A percentile compares a stretch with the other conserved stretches of the same genome.
These are phyloP conservation scores for Cairina moschata DNA, from an alignment of 2,113 vertebrate species.

Conservation along the genomic window DNA sequence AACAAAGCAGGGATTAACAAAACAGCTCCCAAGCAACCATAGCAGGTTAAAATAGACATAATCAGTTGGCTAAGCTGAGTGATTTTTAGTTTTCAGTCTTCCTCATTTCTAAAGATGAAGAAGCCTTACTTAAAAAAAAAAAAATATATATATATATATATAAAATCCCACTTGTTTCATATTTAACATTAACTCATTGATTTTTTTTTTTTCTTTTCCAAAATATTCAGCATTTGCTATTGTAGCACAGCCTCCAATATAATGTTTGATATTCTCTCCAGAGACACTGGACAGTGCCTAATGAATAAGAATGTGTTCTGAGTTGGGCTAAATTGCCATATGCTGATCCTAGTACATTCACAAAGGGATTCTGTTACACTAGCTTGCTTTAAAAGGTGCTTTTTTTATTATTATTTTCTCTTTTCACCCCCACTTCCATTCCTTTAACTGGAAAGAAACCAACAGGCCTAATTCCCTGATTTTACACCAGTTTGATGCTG, in stretches of 20 bases:
- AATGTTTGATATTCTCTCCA: slow-evolving; percentile 2
- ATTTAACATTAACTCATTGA: background rate
- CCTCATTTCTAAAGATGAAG: background rate
- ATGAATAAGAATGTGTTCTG: slow-evolving; percentile 43
- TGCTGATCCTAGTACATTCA: background rate
- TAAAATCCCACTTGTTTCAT: background rate
- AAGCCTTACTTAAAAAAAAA: background rate
- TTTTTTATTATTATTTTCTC: background rate
- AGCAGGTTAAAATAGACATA: slow-evolving; percentile 45
- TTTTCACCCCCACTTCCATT: background rate
- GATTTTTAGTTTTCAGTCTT: slow-evolving; percentile 17
- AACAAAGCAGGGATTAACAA: slow-evolving; percentile 60
- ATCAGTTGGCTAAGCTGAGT: background rate
- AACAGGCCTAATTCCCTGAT: background rate
- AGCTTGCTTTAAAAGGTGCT: background rate
- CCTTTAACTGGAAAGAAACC: background rate
- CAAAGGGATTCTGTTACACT: background rate
- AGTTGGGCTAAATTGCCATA: slow-evolving; percentile 26
- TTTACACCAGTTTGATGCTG: background rate
- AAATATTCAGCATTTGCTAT: background rate
- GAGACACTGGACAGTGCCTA: background rate
- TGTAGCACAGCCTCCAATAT: background rate
- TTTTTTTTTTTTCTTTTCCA: background rate
- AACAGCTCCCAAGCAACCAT: slow-evolving; percentile 27
- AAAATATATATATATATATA: background rate